These are phyloP conservation scores for Parnassius smintheus DNA, from an alignment of 2,888 invertebrate genomes.

Conservation along the genomic window DNA sequence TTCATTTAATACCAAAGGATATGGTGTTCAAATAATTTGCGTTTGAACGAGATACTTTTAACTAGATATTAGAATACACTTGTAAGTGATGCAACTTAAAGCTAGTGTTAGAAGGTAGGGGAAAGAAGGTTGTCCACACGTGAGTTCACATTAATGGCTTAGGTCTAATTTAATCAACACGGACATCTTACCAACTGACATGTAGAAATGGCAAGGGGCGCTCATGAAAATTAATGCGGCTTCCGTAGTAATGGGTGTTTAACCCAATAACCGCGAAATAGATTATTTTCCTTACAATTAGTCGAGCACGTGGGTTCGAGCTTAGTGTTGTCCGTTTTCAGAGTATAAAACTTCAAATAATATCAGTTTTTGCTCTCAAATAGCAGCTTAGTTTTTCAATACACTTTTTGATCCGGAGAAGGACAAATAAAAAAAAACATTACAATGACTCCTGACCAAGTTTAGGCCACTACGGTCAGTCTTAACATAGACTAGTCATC, in stretches of 20 bases:
- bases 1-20: background rate
- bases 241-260: conserved; percentile 20
- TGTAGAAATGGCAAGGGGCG: conserved; percentile 9
- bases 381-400: too few relatives aligned
- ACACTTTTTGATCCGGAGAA: too few relatives aligned
- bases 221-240: conserved; percentile 24
- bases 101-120: conserved; percentile 5
- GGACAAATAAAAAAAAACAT: too few relatives aligned
- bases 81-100: background rate
- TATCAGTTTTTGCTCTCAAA: too few relatives aligned
- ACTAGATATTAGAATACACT: background rate
- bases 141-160: too few relatives aligned
- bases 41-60: background rate
- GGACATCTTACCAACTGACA: conserved; percentile 19
- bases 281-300: conserved; percentile 24
- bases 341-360: background rate
- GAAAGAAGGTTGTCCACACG: conserved; percentile 9
- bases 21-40: background rate
- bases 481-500: too few relatives aligned
- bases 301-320: conserved; percentile 4
- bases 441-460: too few relatives aligned
- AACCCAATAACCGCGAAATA: conserved; percentile 22
- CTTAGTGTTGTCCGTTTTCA: background rate
- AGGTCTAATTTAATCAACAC: conserved; percentile 26
- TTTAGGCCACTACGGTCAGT: too few relatives aligned